Percentiles rank a stretch among this genome's conserved stretches.
phyloP scores from a whole-genome alignment of 2,113 vertebrate species.

The Recurvirostra avosetta region DNA sequence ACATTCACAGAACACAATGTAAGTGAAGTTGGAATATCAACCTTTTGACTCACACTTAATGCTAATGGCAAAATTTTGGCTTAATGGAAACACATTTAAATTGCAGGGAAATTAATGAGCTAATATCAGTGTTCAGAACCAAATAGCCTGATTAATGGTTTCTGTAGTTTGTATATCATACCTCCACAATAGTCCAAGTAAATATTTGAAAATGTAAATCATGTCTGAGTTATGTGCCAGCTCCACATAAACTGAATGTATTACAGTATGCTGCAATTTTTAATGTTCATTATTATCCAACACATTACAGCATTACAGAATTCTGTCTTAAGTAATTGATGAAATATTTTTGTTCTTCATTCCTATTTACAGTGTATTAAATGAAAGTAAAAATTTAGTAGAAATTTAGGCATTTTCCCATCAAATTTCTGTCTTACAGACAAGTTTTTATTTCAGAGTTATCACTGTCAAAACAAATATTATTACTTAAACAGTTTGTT shows the following conservation, averaged over 20 bases:
- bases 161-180: neutral
- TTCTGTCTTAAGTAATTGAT: neutral
- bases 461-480: neutral
- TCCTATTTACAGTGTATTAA: neutral
- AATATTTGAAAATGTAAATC: slow-evolving; percentile 1
- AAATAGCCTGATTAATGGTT: neutral
- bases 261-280: neutral
- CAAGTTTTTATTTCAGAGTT: neutral
- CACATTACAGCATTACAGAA: neutral
- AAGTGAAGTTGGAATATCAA: neutral
- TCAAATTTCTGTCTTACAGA: neutral
- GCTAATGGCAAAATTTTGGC: neutral
- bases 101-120: neutral
- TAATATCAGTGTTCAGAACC: neutral
- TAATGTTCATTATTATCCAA: neutral
- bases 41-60: neutral
- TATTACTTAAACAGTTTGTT: neutral
- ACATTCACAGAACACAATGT: neutral
- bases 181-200: neutral
- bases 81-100: neutral
- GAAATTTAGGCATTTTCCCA: neutral
- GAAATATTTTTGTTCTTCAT: neutral
- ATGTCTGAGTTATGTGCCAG: neutral
- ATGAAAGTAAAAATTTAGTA: neutral
- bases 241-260: neutral